phyloP scores from a whole-genome alignment of 2,113 vertebrate species.

The Psephotus haematonotus region DNA sequence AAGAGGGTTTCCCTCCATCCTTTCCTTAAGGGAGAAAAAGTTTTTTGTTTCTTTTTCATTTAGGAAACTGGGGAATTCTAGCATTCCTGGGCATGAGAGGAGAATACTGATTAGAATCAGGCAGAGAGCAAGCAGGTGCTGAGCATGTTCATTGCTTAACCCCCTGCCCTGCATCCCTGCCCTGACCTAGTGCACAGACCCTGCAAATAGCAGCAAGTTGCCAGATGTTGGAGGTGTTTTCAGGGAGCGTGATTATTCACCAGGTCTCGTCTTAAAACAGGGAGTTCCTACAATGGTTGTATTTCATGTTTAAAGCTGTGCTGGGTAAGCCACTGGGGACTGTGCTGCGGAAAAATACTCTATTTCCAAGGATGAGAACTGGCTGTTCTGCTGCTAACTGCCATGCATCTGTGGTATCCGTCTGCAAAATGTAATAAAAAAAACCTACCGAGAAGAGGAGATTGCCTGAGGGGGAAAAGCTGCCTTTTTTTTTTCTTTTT shows the following conservation, averaged over 20 bases:
- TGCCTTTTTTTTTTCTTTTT: background rate
- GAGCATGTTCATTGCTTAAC: conserved; percentile 58
- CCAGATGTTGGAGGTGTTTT: conserved; percentile 53
- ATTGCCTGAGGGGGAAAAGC: background rate
- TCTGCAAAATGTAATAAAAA: background rate
- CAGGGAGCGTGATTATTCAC: background rate
- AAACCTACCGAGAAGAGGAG: background rate
- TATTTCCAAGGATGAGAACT: background rate
- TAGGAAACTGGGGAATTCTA: conserved; percentile 12
- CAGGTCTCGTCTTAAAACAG: background rate
- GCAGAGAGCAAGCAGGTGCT: conserved; percentile 41
- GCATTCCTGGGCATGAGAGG: conserved; percentile 4
- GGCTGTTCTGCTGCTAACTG: background rate
- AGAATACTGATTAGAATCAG: conserved; percentile 51
- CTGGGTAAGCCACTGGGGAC: background rate
- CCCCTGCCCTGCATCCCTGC: conserved; percentile 28
- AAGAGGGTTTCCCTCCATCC: fast-evolving
- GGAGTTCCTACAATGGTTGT: background rate
- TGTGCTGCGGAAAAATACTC: background rate
- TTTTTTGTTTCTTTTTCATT: background rate
- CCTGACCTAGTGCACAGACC: background rate
- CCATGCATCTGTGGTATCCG: background rate
- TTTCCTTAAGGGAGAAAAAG: background rate
- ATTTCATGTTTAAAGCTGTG: background rate
- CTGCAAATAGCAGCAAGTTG: background rate